Evolutionary conservation across 2,113 vertebrate genomes (phyloP), one percentile per base, ranked within the genome.

Genomic region (Tympanuchus pallidicinctus): DNA sequence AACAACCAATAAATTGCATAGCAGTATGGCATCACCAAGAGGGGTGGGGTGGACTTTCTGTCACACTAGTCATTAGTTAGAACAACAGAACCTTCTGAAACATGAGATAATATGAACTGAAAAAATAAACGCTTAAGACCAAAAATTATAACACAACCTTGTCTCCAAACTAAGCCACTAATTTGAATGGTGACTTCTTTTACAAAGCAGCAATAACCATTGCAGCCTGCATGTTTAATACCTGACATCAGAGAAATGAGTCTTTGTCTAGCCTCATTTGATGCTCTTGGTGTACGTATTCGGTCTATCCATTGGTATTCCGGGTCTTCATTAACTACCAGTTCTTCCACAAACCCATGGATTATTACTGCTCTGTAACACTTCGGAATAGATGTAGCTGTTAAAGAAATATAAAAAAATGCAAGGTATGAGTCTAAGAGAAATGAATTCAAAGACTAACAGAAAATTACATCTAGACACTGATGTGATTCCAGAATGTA

Each of bases 251-350:
- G 98, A 4, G 99, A 99, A 96, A 99, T 99, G 81, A 99, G 99
- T 61, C 99, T 98, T 95, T 99, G 99, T 22, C 99, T 98, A 42
- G 99, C 99, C 90, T 99, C 99, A 45, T 99, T 99, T 2, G 99
- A 99, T 2, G 99, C 99, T 30, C 99, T 98, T 3, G 99, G 99
- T 28, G 99, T 99, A 86, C 99, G 98, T 88, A 99, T 99, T 38
- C 99, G 97, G 93, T 99, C 99, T 73, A 99, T 99, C 99, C 99
- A 99, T 52, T 99, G 99, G 97, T 99, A 99, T 77, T 99, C 99
- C 3, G 99, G 99, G 93, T 99, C 99, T 97, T 99, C 99, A 54
- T 99, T 99, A 56, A 99, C 99, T 24, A 99, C 99, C 60, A 99
- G 98, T 75, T 99, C 99, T 93, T 99, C 99, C 92, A 99, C 99